These are phyloP conservation scores for Molothrus aeneus DNA, from an alignment of 2,797 vertebrate species.

Conservation along the genomic window DNA sequence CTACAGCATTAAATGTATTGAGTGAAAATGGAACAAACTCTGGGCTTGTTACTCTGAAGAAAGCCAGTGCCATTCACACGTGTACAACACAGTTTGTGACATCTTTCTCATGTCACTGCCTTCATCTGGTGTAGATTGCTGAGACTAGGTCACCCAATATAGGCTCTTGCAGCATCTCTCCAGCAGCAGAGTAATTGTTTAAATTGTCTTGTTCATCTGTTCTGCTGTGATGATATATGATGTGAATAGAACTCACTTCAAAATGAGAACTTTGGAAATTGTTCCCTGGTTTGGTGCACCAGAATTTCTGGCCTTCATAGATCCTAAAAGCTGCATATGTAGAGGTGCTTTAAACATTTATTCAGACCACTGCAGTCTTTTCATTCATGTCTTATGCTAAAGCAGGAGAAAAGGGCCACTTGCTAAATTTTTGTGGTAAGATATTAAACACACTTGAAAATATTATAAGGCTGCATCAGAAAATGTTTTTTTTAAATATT, in stretches of 20 bases:
- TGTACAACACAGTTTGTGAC: neutral
- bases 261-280: neutral
- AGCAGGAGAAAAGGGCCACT: neutral
- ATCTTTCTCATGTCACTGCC: neutral
- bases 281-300: neutral
- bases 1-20: neutral
- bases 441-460: neutral
- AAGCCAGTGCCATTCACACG: rapidly evolving
- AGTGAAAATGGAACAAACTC: neutral
- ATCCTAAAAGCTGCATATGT: neutral
- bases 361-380: neutral
- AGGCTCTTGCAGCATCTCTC: neutral
- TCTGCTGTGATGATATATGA: neutral
- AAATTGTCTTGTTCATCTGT: neutral
- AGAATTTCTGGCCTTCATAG: neutral
- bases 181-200: neutral
- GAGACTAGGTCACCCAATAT: rapidly evolving
- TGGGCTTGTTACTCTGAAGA: neutral
- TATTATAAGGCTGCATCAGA: neutral
- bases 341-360: neutral
- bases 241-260: neutral
- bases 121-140: neutral
- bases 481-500: neutral
- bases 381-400: neutral
- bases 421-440: neutral